Base-by-base conservation (phyloP, 1,140 invertebrate genomes). In the Zaprionus ghesquierei region DNA sequence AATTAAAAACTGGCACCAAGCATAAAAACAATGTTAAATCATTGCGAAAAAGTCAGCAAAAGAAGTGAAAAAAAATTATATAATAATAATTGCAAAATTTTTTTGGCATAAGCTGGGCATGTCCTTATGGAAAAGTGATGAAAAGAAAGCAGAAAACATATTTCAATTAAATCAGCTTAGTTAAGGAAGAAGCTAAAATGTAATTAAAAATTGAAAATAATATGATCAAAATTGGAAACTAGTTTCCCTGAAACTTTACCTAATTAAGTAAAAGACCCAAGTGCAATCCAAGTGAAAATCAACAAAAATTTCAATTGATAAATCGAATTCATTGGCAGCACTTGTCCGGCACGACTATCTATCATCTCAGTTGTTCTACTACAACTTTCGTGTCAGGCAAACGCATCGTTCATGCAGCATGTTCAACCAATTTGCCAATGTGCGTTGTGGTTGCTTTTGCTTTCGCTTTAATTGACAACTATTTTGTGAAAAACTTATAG, bases 391-490 rank as follows among this genome's bases (percentile, higher is more conserved):
- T 62, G 31, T 62, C 59, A 50, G 18, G 15, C 18, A 29, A 27
- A n/a, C 20, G 23, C 59, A 61, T 61, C 59, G 29, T 49, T 61
- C 46, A 51, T 62, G 50, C 1, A 54, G 2, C 38, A 58, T 23
- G 9, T 23, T n/a, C 1, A 8, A 58, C 13, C 13, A 18, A 44
- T 51, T 13, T 41, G 60, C 33, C 58, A 51, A 23, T n/a, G 2
- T 22, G 5, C 27, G 29, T 22, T 60, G 46, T 51, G 29, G 46
- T 49, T 33, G 23, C n/a, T 18, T 55, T 53, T 15, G 64, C 60
- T 70, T 78, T 79, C 65, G 60, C 66, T 55, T 69, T 86, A 82
- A 86, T 74, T 74, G 66, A 69, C 66, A 69, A 51, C 53, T 61
- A 58, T 59, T 66, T 72, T 63, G 50, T 35, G 2, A 56, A 62